Percentiles rank a stretch among this genome's conserved stretches.
Conservation (phyloP, 1,140 invertebrate species). For the Anastatus disparis region DNA sequence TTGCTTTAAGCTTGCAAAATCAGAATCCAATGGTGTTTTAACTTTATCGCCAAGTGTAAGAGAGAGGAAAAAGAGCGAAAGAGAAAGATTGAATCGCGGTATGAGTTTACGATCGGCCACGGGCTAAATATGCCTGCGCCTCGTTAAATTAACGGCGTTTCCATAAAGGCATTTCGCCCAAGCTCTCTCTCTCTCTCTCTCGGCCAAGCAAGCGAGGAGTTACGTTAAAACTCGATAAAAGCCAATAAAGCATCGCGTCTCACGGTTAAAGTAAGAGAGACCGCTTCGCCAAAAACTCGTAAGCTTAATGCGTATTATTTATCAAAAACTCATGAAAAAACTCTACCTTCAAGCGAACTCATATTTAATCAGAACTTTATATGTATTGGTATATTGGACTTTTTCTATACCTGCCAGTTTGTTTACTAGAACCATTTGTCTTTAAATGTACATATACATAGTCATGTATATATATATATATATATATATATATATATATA, state of each 20-base stretch:
- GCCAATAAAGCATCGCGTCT: slow-evolving; percentile 59
- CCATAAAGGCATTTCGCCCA: slow-evolving; percentile 58
- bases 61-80: too few species aligned
- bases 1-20: slow-evolving; percentile 53
- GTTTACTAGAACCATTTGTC: too few species aligned
- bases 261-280: too few species aligned
- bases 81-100: slow-evolving; percentile 42
- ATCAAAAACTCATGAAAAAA: too few species aligned
- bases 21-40: slow-evolving; percentile 55
- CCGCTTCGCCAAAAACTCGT: too few species aligned
- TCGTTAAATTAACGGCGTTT: slow-evolving; percentile 66
- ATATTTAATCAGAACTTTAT: too few species aligned
- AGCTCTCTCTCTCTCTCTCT: too few species aligned
- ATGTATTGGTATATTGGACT: too few species aligned
- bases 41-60: slow-evolving; percentile 67
- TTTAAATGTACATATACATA: too few species aligned
- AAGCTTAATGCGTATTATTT: slow-evolving; percentile 31
- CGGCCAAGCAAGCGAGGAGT: slow-evolving; percentile 22
- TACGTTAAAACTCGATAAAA: slow-evolving; percentile 63
- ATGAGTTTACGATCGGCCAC: slow-evolving; percentile 63
- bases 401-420: too few species aligned
- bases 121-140: slow-evolving; percentile 61
- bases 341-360: not conserved
- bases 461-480: too few species aligned
- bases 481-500: too few species aligned